Conservation (phyloP, 2,113 vertebrate species). For the Nothocercus nigrocapillus region DNA sequence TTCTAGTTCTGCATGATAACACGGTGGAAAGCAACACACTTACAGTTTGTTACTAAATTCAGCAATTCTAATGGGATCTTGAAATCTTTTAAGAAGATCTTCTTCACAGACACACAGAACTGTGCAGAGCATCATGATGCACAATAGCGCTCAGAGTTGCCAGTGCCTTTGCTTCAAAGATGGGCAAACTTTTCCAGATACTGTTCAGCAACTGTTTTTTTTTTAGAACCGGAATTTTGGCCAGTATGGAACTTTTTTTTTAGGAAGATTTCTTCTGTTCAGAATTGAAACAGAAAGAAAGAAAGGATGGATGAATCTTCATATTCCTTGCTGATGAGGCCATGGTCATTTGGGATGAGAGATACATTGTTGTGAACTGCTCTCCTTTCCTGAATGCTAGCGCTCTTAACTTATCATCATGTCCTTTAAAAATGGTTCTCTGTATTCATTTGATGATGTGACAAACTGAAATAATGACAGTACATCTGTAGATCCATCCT, state of each 20-base stretch:
- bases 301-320: neutral
- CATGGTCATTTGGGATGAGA: neutral
- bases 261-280: neutral
- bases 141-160: conserved; percentile 35
- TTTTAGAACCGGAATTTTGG: conserved; percentile 6
- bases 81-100: conserved; percentile 10
- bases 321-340: neutral
- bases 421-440: neutral
- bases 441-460: neutral
- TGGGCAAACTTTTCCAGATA: conserved; percentile 36
- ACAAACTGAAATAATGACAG: neutral
- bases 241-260: neutral
- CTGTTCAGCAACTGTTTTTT: conserved; percentile 34
- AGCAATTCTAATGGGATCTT: conserved; percentile 22
- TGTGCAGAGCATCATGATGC: conserved; percentile 28
- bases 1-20: conserved; percentile 15
- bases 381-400: neutral
- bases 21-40: conserved; percentile 10
- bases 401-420: neutral
- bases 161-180: conserved; percentile 36
- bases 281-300: neutral
- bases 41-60: conserved; percentile 35
- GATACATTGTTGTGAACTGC: neutral
- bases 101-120: neutral
- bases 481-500: neutral